phyloP scores from a whole-genome alignment of 2,888 invertebrate species.

The Plemyria rubiginata region DNA sequence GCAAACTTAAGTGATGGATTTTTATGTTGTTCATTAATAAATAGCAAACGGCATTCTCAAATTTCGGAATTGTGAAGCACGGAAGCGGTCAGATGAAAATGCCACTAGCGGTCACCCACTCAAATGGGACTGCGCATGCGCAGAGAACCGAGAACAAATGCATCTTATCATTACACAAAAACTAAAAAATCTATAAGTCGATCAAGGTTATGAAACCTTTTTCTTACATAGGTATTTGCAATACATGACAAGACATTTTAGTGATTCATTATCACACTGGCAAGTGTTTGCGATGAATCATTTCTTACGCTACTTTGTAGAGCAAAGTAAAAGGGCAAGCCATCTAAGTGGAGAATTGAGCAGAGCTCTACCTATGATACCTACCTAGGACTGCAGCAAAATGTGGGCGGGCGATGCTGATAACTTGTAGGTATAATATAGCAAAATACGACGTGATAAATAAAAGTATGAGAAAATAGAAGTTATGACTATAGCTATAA shows the following conservation, averaged over 20 bases:
- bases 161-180: too few species aligned
- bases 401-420: too few species aligned
- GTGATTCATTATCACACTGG: conserved; percentile 30
- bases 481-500: conserved; percentile 5
- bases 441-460: too few species aligned
- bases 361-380: too few species aligned
- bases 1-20: too few species aligned
- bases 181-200: background rate
- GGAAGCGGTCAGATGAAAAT: background rate
- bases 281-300: conserved; percentile 23
- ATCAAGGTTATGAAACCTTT: conserved; percentile 5
- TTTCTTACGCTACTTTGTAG: conserved; percentile 19
- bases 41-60: background rate
- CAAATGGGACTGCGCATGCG: too few species aligned
- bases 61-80: background rate
- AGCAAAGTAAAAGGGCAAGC: conserved; percentile 12
- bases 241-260: conserved; percentile 18
- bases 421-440: too few species aligned
- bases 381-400: too few species aligned
- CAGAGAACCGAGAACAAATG: too few species aligned
- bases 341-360: too few species aligned
- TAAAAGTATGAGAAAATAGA: background rate
- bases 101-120: too few species aligned
- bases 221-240: conserved; percentile 6
- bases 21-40: too few species aligned